A percentile compares a stretch with the other conserved stretches of the same genome.
These are phyloP conservation scores for Sturnira hondurensis DNA, from an alignment of 2,113 vertebrate species.

Conservation along the genomic window DNA sequence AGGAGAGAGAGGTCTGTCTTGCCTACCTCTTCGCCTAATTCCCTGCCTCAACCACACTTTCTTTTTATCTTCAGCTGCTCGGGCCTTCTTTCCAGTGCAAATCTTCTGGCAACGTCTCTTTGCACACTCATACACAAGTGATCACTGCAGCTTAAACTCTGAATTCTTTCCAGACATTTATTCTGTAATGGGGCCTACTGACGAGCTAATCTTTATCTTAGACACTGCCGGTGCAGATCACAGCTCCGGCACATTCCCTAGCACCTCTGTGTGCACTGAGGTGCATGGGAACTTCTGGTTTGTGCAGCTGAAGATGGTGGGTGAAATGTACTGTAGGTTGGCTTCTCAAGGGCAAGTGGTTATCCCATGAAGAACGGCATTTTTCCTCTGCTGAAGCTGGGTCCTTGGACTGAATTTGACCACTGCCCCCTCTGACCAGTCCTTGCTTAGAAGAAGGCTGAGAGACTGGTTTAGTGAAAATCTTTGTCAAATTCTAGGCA, in stretches of 20 bases:
- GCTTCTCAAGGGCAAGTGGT: background rate
- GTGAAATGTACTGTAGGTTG: background rate
- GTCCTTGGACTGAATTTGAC: background rate
- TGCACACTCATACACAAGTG: background rate
- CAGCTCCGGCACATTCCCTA: background rate
- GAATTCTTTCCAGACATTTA: background rate
- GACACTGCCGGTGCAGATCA: background rate
- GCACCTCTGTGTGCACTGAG: background rate
- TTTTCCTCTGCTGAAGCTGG: background rate
- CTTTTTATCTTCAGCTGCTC: background rate
- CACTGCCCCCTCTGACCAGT: no score
- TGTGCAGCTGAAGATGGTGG: background rate
- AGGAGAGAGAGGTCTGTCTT: background rate
- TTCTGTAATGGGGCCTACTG: background rate
- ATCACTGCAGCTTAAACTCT: background rate
- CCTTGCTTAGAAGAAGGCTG: background rate
- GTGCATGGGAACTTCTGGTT: background rate
- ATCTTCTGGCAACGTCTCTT: background rate
- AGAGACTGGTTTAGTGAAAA: background rate
- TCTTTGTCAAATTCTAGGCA: background rate
- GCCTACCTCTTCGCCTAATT: background rate
- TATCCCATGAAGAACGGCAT: background rate
- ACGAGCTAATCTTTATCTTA: background rate
- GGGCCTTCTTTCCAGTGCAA: background rate
- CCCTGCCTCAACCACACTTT: background rate